Evolutionary conservation across 2,888 invertebrate species (phyloP).

Genomic region (Ormyrus thymus): DNA sequence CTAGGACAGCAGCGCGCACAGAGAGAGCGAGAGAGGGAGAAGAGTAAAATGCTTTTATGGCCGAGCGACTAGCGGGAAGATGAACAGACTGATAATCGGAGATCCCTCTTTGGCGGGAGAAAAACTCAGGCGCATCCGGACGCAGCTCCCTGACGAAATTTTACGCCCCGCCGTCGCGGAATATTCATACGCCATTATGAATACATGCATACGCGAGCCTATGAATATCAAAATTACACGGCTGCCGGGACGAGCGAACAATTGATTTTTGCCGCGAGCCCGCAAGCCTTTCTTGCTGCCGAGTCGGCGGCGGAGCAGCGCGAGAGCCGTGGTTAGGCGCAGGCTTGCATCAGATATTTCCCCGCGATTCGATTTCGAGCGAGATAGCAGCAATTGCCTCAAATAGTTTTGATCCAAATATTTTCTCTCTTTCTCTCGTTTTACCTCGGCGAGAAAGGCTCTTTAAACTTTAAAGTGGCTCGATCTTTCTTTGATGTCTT

Average conservation of each 20-base stretch:
- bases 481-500: too few species aligned
- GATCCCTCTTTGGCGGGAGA: conserved; percentile 14
- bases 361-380: too few species aligned
- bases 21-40: conserved; percentile 14
- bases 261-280: conserved; percentile 2
- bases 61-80: conserved; percentile 47
- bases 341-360: too few species aligned
- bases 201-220: conserved; percentile 22
- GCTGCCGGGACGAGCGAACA: background rate
- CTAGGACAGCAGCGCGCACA: conserved; percentile 59
- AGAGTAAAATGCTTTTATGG: conserved; percentile 55
- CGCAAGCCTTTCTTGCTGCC: background rate
- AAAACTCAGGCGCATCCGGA: background rate
- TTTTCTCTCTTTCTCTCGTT: too few species aligned
- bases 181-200: conserved; percentile 35
- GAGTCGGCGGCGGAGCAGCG: too few species aligned
- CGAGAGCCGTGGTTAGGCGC: too few species aligned
- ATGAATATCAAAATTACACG: conserved; percentile 31
- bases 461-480: too few species aligned
- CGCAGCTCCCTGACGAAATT: conserved; percentile 16
- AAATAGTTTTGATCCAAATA: too few species aligned
- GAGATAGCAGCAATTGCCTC: too few species aligned
- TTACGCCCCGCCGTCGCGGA: background rate
- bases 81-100: conserved; percentile 51
- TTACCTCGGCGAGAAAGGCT: too few species aligned